phyloP scores from a whole-genome alignment of 2,113 vertebrate species.

The Siphamia tubifer region DNA sequence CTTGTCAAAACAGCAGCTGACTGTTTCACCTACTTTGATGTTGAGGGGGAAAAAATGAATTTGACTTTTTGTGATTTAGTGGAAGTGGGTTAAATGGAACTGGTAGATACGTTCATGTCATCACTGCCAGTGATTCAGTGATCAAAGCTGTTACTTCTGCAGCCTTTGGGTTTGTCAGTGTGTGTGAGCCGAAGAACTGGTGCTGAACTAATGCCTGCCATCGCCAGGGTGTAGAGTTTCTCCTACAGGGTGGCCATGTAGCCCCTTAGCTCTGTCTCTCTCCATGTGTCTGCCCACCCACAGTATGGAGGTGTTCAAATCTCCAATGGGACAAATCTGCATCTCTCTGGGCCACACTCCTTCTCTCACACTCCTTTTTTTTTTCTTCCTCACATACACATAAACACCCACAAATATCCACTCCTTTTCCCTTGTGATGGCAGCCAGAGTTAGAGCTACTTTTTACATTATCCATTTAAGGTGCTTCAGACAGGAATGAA shows the following conservation, averaged over 20 bases:
- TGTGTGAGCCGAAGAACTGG: constrained; percentile 58
- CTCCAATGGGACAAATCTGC: constrained; percentile 61
- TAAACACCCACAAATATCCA: constrained; percentile 11
- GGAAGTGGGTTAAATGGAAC: constrained; percentile 60
- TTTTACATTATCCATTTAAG: constrained; percentile 24
- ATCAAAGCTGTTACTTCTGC: constrained; percentile 63
- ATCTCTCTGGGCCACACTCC: constrained; percentile 48
- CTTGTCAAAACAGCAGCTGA: not conserved
- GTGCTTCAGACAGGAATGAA: constrained; percentile 7
- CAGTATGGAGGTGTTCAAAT: constrained; percentile 71
- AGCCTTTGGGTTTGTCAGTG: constrained; percentile 51
- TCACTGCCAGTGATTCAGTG: constrained; percentile 53
- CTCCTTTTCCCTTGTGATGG: constrained; percentile 23
- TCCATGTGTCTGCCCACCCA: constrained; percentile 70
- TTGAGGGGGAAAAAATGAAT: not conserved
- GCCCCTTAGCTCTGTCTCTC: constrained; percentile 60
- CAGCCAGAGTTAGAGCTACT: constrained; percentile 19
- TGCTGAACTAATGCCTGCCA: constrained; percentile 68
- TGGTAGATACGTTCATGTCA: constrained; percentile 39
- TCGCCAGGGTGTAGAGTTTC: constrained; percentile 52
- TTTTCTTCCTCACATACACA: not conserved
- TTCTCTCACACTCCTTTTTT: not conserved
- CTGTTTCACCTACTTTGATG: constrained; percentile 41
- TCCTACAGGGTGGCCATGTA: constrained; percentile 68
- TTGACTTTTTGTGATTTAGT: constrained; percentile 39